Evolutionary conservation across 2,797 vertebrate genomes (phyloP), one percentile per base, ranked within the genome.

Genomic region (Oryzias dopingdopingensis): DNA sequence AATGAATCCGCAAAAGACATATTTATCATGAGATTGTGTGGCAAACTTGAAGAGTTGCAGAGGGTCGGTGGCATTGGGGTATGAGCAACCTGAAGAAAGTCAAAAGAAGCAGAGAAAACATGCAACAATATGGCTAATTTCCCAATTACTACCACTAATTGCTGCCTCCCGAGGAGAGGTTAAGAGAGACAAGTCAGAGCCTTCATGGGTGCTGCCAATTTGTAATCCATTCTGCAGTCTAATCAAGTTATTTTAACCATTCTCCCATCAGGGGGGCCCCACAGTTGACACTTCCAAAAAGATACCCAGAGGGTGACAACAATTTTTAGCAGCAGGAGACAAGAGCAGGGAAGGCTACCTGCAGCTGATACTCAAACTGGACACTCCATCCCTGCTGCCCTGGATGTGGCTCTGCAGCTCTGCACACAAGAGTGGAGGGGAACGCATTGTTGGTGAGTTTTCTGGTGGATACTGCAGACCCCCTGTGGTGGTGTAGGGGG

Each of bases 221-320:
- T 74, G 85, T 89, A 84, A 89, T 90, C 91, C 76, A 86, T 91
- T 86, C 89, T 63, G 49, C 14, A 85, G 80, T 81, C 77, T 91
- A 92, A 93, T 92, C 86, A 57, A 93, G 91, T 92, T 93, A 92
- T 92, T 91, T 91, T 87, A 90, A 91, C 91, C 92, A 91, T 90
- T 90, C 89, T 91, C 86, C 66, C 90, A 86, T 85, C 86, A 80
- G 90, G 90, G 89, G 90, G 89, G 86, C 85, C 84, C 67, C 69
- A 5, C 2, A 52, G 52, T 67, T 90, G 89, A 91, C 89, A 90
- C 65, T 80, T 61, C 55, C 74, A 89, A 83, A 90, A 86, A 90
- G 84, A 89, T 55, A 73, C 85, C 74, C 88, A 51, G 75, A 85
- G 85, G 82, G 77, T 49, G 72, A 74, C 68, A 14, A 88, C 90